Conservation (phyloP, 2,888 invertebrate species). For the Apodemia hepburni region DNA sequence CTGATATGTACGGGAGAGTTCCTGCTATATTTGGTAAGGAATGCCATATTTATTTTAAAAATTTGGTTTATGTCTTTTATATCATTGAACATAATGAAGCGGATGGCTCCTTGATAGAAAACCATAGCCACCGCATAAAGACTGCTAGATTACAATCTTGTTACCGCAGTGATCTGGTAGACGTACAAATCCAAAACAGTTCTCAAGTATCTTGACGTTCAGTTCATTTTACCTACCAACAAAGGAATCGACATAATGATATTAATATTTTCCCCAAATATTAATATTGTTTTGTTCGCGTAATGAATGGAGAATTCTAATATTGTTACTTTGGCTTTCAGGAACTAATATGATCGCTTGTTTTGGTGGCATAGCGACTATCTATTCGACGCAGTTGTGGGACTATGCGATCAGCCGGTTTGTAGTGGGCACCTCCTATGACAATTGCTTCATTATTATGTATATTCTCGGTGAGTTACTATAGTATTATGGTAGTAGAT, state of each 20-base stretch:
- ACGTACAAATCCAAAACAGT: too few species aligned
- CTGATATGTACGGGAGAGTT: slow-evolving; percentile 49
- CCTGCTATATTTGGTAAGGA: slow-evolving; percentile 48
- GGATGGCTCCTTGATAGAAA: too few species aligned
- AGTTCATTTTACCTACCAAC: too few species aligned
- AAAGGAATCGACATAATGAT: too few species aligned
- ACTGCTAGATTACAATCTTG: too few species aligned
- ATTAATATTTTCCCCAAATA: too few species aligned
- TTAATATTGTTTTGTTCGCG: slow-evolving; percentile 47
- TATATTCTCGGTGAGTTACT: slow-evolving; percentile 90
- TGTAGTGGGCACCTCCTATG: slow-evolving; percentile 89
- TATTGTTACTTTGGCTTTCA: slow-evolving; percentile 35
- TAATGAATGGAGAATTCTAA: too few species aligned
- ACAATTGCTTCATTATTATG: slow-evolving; percentile 92
- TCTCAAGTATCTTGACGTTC: too few species aligned
- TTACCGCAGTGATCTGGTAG: too few species aligned
- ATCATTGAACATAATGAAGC: too few species aligned
- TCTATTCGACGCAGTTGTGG: slow-evolving; percentile 84
- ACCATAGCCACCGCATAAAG: too few species aligned
- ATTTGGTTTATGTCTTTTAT: not conserved
- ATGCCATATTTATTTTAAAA: not conserved
- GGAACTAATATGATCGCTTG: slow-evolving; percentile 85
- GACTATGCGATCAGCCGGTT: slow-evolving; percentile 87
- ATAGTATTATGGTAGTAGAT: slow-evolving; percentile 85
- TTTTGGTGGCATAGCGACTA: slow-evolving; percentile 82